Evolutionary conservation across 2,113 vertebrate genomes (phyloP).

Genomic region (Tachysurus vachellii): DNA sequence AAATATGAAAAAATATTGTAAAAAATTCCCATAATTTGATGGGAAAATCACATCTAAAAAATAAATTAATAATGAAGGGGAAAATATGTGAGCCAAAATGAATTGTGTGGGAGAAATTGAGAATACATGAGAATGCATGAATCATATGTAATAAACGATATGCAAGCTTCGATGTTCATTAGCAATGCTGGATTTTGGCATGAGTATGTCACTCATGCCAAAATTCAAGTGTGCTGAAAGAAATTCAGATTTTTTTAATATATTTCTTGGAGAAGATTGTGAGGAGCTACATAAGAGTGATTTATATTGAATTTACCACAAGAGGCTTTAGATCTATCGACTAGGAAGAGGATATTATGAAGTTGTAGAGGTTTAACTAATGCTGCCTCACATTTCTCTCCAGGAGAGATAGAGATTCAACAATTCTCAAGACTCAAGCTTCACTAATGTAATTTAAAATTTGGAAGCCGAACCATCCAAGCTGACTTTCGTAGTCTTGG

Average conservation of each 20-base stretch:
- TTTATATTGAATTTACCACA: constrained; percentile 15
- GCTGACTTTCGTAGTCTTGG: neutral
- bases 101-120: neutral
- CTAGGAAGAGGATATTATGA: constrained; percentile 5
- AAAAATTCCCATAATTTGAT: neutral
- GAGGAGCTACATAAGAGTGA: constrained; percentile 1
- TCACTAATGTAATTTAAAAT: constrained; percentile 6
- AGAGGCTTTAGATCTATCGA: neutral
- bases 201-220: neutral
- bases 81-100: neutral
- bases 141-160: neutral
- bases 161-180: neutral
- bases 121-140: neutral
- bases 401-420: neutral
- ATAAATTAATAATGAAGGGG: neutral
- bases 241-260: neutral
- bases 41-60: neutral
- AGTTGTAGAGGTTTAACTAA: constrained; percentile 2
- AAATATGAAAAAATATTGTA: neutral
- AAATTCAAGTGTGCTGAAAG: neutral
- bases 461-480: neutral
- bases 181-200: constrained; percentile 9
- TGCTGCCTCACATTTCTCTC: neutral
- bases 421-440: neutral
- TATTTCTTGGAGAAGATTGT: neutral